These are phyloP conservation scores for Phylloscopus trochilus DNA, from an alignment of 2,113 vertebrate species.

Conservation along the genomic window DNA sequence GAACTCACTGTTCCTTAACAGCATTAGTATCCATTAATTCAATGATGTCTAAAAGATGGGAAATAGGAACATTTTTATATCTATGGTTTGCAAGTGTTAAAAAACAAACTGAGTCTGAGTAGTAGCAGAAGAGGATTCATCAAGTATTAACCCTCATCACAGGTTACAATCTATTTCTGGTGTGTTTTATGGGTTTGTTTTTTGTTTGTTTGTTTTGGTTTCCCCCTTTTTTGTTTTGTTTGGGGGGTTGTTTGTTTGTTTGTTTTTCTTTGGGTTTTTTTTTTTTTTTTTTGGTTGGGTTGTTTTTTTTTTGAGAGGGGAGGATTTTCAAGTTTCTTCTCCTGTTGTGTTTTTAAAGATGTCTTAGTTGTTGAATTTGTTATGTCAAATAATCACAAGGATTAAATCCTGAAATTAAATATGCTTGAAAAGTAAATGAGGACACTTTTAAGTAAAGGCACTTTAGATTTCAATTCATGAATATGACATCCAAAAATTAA, in stretches of 20 bases:
- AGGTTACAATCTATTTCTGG: background rate
- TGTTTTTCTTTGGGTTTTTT: too few species aligned
- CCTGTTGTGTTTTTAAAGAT: background rate
- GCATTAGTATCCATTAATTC: background rate
- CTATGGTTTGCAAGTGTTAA: background rate
- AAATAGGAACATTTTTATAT: background rate
- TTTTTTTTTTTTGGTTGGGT: too few species aligned
- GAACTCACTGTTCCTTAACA: background rate
- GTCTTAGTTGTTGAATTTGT: background rate
- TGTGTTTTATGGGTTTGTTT: background rate
- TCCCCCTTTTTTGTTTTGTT: too few species aligned
- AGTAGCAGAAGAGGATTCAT: background rate
- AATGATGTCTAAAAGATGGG: background rate
- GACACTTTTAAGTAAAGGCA: background rate
- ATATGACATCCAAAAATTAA: background rate
- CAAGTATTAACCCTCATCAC: background rate
- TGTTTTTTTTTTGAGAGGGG: fast-evolving
- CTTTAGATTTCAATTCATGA: background rate
- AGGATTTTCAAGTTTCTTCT: background rate
- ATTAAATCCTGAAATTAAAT: background rate
- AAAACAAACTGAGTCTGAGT: background rate
- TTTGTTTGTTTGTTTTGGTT: background rate
- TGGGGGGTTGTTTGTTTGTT: too few species aligned
- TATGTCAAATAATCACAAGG: background rate
- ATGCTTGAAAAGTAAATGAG: background rate